These are phyloP conservation scores for Puntigrus tetrazona DNA, from an alignment of 2,113 vertebrate genomes.

Conservation along the genomic window DNA sequence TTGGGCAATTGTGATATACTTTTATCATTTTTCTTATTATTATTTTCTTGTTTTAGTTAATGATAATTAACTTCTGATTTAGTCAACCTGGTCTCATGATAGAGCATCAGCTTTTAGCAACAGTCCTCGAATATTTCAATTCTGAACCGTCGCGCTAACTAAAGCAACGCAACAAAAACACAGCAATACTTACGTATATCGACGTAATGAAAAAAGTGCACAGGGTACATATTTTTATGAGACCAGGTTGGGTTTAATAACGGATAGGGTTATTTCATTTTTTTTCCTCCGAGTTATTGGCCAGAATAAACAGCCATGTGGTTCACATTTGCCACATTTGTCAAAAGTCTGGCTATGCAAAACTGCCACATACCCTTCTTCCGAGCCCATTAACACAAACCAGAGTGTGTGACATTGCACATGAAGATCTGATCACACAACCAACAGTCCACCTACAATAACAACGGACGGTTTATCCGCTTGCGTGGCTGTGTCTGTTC, in stretches of 20 bases:
- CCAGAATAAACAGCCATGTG: not conserved
- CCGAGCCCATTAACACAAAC: not conserved
- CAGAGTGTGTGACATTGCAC: conserved; percentile 29
- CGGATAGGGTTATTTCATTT: not conserved
- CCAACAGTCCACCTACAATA: conserved; percentile 31
- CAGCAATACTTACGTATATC: too few species aligned
- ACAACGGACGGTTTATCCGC: conserved; percentile 44
- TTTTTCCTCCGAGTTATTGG: not conserved
- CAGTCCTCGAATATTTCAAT: too few species aligned
- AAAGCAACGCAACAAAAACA: too few species aligned
- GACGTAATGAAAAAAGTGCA: too few species aligned
- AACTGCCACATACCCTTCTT: not conserved
- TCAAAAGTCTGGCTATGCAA: not conserved
- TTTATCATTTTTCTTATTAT: too few species aligned
- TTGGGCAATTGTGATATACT: not conserved
- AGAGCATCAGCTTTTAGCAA: too few species aligned
- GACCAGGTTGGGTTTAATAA: too few species aligned
- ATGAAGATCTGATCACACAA: conserved; percentile 5
- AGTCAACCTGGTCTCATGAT: too few species aligned
- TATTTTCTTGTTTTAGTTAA: not conserved
- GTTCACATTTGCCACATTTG: not conserved
- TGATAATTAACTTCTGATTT: too few species aligned
- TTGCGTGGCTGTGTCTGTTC: conserved; percentile 61
- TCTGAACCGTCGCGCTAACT: too few species aligned
- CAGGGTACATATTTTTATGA: too few species aligned